These are phyloP conservation scores for Actinia tenebrosa DNA, from an alignment of 64 coral and sea anemone species.

Conservation along the genomic window DNA sequence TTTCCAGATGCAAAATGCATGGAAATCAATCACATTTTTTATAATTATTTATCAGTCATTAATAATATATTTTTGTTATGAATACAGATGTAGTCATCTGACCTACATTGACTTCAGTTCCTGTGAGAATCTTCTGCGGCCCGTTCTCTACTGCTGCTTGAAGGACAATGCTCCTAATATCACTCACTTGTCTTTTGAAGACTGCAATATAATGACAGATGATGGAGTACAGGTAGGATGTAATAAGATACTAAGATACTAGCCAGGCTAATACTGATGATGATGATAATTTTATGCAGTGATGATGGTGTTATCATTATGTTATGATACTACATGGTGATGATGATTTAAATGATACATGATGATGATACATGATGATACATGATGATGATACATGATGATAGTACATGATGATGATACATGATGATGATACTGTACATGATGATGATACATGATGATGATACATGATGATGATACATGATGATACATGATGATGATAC, in stretches of 20 bases:
- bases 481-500: no score
- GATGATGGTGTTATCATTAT: not conserved
- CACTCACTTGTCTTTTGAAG: conserved; percentile 46
- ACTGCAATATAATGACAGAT: conserved; percentile 85
- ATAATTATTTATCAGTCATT: no score
- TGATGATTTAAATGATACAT: not conserved
- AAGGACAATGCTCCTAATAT: conserved; percentile 56
- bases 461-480: no score
- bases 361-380: not conserved
- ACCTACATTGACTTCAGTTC: conserved; percentile 58
- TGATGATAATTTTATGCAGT: no score
- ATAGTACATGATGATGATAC: no score
- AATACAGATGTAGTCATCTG: conserved; percentile 50
- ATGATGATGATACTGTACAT: no score
- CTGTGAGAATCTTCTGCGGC: conserved; percentile 61
- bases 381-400: no score
- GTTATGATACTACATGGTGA: not conserved
- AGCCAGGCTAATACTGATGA: no score
- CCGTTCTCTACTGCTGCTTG: conserved; percentile 62
- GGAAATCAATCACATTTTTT: no score
- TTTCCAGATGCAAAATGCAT: no score
- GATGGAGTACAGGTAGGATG: conserved; percentile 66
- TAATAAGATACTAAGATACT: not conserved
- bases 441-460: no score
- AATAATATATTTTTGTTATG: no score